Percentiles rank a stretch among this genome's conserved stretches.
phyloP scores from a whole-genome alignment of 2,888 invertebrate genomes.

The Lissocephala sabroskyi region DNA sequence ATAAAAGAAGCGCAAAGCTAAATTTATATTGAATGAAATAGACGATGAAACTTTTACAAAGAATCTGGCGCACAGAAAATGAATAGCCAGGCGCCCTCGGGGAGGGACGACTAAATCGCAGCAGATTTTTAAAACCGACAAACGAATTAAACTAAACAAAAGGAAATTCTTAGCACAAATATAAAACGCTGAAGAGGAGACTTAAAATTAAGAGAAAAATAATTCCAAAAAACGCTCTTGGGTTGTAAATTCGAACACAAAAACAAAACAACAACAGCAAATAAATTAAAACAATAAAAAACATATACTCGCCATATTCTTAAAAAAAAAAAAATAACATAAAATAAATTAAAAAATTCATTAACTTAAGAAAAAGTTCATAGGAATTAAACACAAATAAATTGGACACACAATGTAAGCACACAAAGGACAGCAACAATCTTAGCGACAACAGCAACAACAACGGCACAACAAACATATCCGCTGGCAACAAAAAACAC shows the following conservation, averaged over 20 bases:
- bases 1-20: slow-evolving; percentile 16
- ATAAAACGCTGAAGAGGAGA: slow-evolving; percentile 24
- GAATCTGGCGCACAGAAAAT: slow-evolving; percentile 8
- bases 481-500: slow-evolving; percentile 55
- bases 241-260: slow-evolving; percentile 48
- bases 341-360: slow-evolving; percentile 15
- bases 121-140: slow-evolving; percentile 7
- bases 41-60: slow-evolving; percentile 27
- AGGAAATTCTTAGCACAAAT: slow-evolving; percentile 15
- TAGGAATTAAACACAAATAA: slow-evolving; percentile 26
- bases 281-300: slow-evolving; percentile 51
- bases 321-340: slow-evolving; percentile 15
- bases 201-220: slow-evolving; percentile 17
- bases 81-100: neutral
- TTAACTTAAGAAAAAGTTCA: slow-evolving; percentile 20
- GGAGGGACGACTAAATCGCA: neutral
- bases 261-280: slow-evolving; percentile 18
- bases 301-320: slow-evolving; percentile 67
- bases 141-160: slow-evolving; percentile 21
- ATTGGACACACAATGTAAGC: slow-evolving; percentile 39
- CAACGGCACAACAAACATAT: slow-evolving; percentile 28
- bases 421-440: slow-evolving; percentile 5
- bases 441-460: slow-evolving; percentile 11
- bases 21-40: slow-evolving; percentile 15
- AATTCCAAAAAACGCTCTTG: slow-evolving; percentile 35